Evolutionary conservation across 2,888 invertebrate species (phyloP).

Genomic region (Apodemia hepburni): DNA sequence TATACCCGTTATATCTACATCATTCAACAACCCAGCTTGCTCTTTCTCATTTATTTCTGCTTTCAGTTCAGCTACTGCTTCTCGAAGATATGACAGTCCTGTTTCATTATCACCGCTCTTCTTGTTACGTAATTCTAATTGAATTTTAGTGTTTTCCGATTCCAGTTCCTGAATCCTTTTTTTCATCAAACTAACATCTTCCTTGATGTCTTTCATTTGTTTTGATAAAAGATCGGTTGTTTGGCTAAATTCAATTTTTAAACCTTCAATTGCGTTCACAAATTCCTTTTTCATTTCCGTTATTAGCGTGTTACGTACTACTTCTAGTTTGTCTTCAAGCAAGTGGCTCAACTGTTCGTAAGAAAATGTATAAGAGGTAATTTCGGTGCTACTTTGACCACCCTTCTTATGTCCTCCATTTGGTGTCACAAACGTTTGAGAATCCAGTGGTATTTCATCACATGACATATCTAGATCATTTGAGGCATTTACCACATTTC

Average conservation of each 20-base stretch:
- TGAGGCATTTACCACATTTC: not conserved
- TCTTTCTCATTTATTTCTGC: not conserved
- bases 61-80: not conserved
- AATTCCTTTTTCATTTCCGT: slow-evolving; percentile 2
- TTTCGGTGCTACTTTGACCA: not conserved
- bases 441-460: not conserved
- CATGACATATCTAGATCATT: not conserved
- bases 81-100: not conserved
- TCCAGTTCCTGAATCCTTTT: not conserved
- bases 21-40: not conserved
- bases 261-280: not conserved
- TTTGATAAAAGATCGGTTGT: not conserved
- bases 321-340: not conserved
- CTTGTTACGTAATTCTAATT: not conserved
- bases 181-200: not conserved
- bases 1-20: slow-evolving; percentile 11
- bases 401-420: not conserved
- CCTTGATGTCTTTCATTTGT: not conserved
- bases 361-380: not conserved
- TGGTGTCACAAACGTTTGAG: not conserved
- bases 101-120: not conserved
- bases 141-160: not conserved
- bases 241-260: not conserved
- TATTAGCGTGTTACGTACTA: not conserved
- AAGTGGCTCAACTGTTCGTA: not conserved